These are phyloP conservation scores for Polydrusus cervinus DNA, from an alignment of 2,888 invertebrate genomes.

Conservation along the genomic window DNA sequence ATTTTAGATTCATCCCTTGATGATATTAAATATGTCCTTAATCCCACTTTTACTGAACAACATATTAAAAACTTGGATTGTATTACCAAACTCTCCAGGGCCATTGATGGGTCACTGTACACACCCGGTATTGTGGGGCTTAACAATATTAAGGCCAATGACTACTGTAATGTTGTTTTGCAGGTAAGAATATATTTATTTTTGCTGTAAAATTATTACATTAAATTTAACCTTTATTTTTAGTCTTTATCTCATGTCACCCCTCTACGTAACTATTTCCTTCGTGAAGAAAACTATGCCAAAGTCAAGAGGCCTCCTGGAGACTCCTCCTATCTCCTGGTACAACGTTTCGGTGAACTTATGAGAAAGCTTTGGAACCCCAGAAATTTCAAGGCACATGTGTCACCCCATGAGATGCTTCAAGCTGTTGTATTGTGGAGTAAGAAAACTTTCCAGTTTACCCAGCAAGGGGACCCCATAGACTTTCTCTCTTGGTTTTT, in stretches of 20 bases:
- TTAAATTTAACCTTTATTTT: slow-evolving; percentile 58
- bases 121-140: slow-evolving; percentile 98
- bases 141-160: slow-evolving; percentile 99
- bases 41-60: slow-evolving; percentile 92
- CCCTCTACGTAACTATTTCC: slow-evolving; percentile 94
- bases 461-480: slow-evolving; percentile 98
- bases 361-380: slow-evolving; percentile 99
- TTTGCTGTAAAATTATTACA: too few relatives aligned
- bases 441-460: slow-evolving; percentile 97
- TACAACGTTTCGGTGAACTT: slow-evolving; percentile 95
- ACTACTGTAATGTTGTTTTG: slow-evolving; percentile 98
- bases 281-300: slow-evolving; percentile 94
- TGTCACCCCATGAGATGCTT: slow-evolving; percentile 99
- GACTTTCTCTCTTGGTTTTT: slow-evolving; percentile 99
- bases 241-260: slow-evolving; percentile 96
- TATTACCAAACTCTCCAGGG: slow-evolving; percentile 90
- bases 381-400: slow-evolving; percentile 98
- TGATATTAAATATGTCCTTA: slow-evolving; percentile 98
- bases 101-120: slow-evolving; percentile 97
- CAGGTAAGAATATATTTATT: slow-evolving; percentile 76
- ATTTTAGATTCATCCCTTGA: slow-evolving; percentile 92
- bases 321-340: slow-evolving; percentile 92
- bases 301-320: slow-evolving; percentile 94
- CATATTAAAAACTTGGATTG: slow-evolving; percentile 89
- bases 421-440: slow-evolving; percentile 98